These are phyloP conservation scores for Lethenteron camtschaticum DNA, from an alignment of 2,113 vertebrate genomes.

Conservation along the genomic window DNA sequence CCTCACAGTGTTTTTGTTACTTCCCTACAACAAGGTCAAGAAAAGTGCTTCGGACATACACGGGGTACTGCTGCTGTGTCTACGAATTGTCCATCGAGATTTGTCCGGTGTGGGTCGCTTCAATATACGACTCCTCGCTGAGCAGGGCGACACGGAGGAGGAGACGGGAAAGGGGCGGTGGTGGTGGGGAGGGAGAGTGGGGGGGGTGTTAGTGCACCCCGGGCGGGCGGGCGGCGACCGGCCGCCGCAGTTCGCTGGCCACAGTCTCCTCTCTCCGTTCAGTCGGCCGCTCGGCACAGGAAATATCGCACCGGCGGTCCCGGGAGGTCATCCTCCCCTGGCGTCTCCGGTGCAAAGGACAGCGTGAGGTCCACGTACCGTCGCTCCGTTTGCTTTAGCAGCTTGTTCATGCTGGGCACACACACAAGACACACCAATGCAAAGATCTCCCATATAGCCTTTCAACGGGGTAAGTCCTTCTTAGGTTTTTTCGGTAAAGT, in stretches of 20 bases:
- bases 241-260: neutral
- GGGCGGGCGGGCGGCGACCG: neutral
- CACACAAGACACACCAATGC: constrained; percentile 6
- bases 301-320: constrained; percentile 85
- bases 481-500: no score
- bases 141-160: neutral
- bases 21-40: no score
- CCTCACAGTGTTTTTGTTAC: no score
- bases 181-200: neutral
- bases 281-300: constrained; percentile 39
- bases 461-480: no score
- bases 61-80: no score
- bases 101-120: no score
- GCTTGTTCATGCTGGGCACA: constrained; percentile 68
- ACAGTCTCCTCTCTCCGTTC: constrained; percentile 9
- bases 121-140: neutral
- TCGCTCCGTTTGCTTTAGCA: constrained; percentile 69
- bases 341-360: constrained; percentile 66
- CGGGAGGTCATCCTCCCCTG: constrained; percentile 74
- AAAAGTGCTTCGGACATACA: no score
- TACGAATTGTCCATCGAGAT: no score
- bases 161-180: neutral
- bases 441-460: neutral
- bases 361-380: constrained; percentile 88
- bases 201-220: neutral